Conservation (phyloP, 2,888 invertebrate species). For the Parochlus steinenii region DNA sequence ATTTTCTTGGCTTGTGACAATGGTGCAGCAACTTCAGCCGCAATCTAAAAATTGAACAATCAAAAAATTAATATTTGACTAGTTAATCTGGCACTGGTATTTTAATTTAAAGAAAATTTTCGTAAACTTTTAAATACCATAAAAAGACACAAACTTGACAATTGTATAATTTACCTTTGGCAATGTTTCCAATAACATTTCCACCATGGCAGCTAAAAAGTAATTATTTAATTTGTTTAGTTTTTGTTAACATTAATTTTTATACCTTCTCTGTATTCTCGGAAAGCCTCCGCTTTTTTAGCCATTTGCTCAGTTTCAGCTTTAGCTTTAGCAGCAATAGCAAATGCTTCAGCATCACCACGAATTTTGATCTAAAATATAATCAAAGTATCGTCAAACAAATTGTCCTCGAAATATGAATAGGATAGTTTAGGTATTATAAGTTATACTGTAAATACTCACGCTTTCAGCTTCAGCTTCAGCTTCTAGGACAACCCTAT, state of each 20-base stretch:
- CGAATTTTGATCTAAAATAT: constrained; percentile 43
- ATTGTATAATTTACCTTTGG: constrained; percentile 55
- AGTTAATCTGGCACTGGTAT: not conserved
- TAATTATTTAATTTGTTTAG: too few relatives aligned
- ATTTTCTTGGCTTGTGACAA: constrained; percentile 87
- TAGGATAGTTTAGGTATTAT: constrained; percentile 2
- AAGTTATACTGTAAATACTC: too few relatives aligned
- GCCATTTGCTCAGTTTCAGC: constrained; percentile 96
- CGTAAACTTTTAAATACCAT: constrained; percentile 11
- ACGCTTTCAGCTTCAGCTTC: constrained; percentile 88
- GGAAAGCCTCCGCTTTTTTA: constrained; percentile 93
- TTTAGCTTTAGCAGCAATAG: constrained; percentile 84
- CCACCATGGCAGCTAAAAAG: constrained; percentile 92
- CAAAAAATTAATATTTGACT: constrained; percentile 11
- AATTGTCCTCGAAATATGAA: too few relatives aligned
- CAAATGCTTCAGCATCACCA: constrained; percentile 82
- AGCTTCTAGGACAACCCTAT: constrained; percentile 81
- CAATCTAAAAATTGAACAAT: constrained; percentile 43
- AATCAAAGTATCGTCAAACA: not conserved
- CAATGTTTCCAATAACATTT: constrained; percentile 88
- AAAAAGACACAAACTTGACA: constrained; percentile 1
- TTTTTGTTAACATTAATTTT: too few relatives aligned
- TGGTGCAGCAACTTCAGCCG: constrained; percentile 92
- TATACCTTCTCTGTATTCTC: constrained; percentile 87
- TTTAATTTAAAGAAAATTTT: constrained; percentile 6